phyloP scores from a whole-genome alignment of 2,888 invertebrate genomes.

The Cephus rjabovi region DNA sequence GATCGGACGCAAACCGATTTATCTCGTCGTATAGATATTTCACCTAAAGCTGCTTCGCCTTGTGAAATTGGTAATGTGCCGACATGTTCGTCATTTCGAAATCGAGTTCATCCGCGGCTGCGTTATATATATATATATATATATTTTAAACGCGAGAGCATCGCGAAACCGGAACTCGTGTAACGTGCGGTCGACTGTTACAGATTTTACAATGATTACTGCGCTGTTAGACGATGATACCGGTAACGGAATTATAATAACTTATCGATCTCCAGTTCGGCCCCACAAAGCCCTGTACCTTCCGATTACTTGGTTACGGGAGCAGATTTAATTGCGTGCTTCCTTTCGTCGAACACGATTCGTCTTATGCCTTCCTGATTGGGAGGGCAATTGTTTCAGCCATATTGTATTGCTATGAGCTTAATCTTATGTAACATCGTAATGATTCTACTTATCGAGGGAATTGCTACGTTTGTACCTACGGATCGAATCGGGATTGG shows the following conservation, averaged over 20 bases:
- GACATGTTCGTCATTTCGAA: background rate
- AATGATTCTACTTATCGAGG: background rate
- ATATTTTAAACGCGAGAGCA: background rate
- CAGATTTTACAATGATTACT: conserved; percentile 40
- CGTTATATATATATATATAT: background rate
- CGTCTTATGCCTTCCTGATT: conserved; percentile 14
- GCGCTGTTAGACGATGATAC: conserved; percentile 33
- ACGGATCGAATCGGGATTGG: background rate
- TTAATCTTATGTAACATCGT: background rate
- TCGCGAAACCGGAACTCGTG: background rate
- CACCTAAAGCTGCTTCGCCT: background rate
- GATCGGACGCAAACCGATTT: background rate
- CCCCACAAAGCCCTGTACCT: conserved; percentile 23
- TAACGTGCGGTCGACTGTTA: conserved; percentile 29
- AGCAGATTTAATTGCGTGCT: conserved; percentile 33
- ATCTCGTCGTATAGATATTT: background rate
- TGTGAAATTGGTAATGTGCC: background rate
- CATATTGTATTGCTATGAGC: conserved; percentile 16
- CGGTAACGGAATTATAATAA: conserved; percentile 41
- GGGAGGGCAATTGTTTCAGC: conserved; percentile 40
- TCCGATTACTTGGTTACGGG: conserved; percentile 12
- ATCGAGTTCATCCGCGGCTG: background rate
- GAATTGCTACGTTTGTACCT: background rate
- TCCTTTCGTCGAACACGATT: conserved; percentile 19
- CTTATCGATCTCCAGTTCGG: conserved; percentile 28